Evolutionary conservation across 2,113 vertebrate genomes (phyloP).

Genomic region (Thermophis baileyi): DNA sequence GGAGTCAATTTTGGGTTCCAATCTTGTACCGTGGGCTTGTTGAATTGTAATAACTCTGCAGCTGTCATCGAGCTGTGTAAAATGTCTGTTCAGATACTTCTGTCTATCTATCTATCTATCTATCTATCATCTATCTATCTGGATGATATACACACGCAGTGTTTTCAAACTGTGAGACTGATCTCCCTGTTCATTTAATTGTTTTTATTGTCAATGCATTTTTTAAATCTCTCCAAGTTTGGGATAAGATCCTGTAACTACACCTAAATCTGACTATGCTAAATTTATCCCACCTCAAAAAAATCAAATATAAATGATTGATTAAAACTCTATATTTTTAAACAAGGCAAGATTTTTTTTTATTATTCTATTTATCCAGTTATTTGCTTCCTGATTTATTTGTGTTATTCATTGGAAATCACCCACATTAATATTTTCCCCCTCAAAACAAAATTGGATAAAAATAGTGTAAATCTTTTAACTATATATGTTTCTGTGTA

Average conservation of each 20-base stretch:
- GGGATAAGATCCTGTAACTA: background rate
- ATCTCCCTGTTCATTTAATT: background rate
- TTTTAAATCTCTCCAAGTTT: background rate
- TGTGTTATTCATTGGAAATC: background rate
- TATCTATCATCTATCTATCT: no score
- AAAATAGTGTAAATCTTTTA: background rate
- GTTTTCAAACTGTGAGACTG: background rate
- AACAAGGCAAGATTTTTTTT: background rate
- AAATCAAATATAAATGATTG: background rate
- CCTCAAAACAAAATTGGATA: background rate
- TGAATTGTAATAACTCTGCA: background rate
- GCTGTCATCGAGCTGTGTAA: conserved; percentile 22
- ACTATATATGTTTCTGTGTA: background rate
- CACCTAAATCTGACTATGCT: background rate
- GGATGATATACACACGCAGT: background rate
- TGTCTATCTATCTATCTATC: no score
- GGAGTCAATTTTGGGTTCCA: conserved; percentile 25
- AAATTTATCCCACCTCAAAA: background rate
- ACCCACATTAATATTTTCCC: background rate
- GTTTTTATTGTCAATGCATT: background rate
- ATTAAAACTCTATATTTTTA: background rate
- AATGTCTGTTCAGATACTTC: background rate
- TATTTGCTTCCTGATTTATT: background rate
- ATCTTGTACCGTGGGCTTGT: background rate
- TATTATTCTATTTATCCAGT: background rate